Base-by-base conservation (phyloP, 2,113 vertebrate species). In the Myxocyprinus asiaticus region DNA sequence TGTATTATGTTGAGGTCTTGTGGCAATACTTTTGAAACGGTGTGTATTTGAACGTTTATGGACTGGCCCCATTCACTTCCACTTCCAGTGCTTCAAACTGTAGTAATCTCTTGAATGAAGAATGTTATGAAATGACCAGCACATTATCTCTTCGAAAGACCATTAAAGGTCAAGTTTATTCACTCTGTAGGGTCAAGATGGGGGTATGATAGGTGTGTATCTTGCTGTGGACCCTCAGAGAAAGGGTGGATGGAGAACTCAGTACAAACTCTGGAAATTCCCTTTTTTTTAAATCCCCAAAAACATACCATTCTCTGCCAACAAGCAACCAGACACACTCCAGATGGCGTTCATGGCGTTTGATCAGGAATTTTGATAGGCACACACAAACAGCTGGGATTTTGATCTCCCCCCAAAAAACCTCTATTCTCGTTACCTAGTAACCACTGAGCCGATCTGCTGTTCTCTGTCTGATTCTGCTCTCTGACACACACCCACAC, bases 341-440 rank as follows among this genome's bases (percentile, higher is more conserved):
- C 33, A 22, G 69, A 70, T 74, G 53, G 47, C 55, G 33, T 73
- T 66, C 4, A 81, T 87, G 88, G 88, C 87, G 17, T 50, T 45
- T 14, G 42, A 66, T 88, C 86, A 87, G 78, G 79, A 88, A 90
- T 87, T 76, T 82, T 50, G 73, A 75, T 56, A 62, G 81, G 85
- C 89, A 91, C 91, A 90, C 86, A 86, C 81, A 33, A 82, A 82
- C 83, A 84, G 78, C 83, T 84, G 83, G 65, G 67, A 73, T 64
- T 51, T 43, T 44, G 58, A 76, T 50, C 7, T 64, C 51, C 64
- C 14, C 55, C 55, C 22, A 3, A 33, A 33, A 33, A 33, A 33
- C 22, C 22, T 33, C 22, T 33, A 58, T 55, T 33, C 62, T 14
- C 22, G 58, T 44, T 67, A 55, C 56, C 73, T 69, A 22, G 42